Evolutionary conservation across 2,888 invertebrate genomes (phyloP).

Genomic region (Drosophila meridionalis): DNA sequence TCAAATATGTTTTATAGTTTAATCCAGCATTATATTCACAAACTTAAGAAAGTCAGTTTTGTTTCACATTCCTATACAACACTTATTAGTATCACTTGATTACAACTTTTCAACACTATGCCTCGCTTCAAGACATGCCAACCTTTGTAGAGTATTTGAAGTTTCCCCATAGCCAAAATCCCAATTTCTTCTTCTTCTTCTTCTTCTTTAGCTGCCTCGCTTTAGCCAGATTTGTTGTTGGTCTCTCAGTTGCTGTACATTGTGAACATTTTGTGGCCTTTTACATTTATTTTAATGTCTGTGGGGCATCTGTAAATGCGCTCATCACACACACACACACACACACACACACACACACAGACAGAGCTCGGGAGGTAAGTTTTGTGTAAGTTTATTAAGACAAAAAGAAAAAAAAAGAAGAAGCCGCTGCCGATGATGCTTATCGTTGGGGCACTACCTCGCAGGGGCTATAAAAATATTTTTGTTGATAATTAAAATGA

Average conservation of each 20-base stretch:
- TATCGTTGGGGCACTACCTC: conserved; percentile 49
- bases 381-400: conserved; percentile 57
- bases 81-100: too few species aligned
- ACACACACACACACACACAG: conserved; percentile 24
- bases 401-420: neutral
- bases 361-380: conserved; percentile 34
- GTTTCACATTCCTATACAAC: too few species aligned
- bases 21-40: too few species aligned
- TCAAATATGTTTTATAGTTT: too few species aligned
- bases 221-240: conserved; percentile 7
- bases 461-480: conserved; percentile 73
- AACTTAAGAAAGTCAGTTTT: too few species aligned
- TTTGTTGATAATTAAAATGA: conserved; percentile 80
- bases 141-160: conserved; percentile 28
- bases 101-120: neutral
- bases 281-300: conserved; percentile 74
- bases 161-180: conserved; percentile 3
- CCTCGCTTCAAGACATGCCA: neutral
- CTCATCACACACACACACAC: conserved; percentile 61
- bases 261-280: conserved; percentile 63
- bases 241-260: conserved; percentile 18
- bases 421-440: conserved; percentile 44
- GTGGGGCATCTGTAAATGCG: conserved; percentile 70
- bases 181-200: neutral
- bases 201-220: neutral